Percentiles rank a stretch among this genome's conserved stretches.
Evolutionary conservation across 2,888 invertebrate species (phyloP).

Genomic region (Ophion slaviceki): DNA sequence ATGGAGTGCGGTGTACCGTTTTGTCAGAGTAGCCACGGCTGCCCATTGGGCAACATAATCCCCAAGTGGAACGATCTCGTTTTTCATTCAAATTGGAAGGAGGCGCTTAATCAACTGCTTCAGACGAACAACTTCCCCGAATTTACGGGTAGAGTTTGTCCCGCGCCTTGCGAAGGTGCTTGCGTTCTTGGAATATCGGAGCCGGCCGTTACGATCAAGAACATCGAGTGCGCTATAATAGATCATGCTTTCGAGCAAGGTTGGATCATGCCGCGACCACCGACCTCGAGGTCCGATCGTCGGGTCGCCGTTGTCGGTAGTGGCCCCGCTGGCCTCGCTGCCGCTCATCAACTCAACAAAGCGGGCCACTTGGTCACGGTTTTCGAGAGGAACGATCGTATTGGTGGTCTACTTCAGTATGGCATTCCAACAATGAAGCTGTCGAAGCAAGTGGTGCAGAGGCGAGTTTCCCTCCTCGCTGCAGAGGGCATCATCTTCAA

Average conservation of each 20-base stretch:
- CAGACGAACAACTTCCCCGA: constrained; percentile 99
- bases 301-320: constrained; percentile 96
- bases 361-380: constrained; percentile 98
- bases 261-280: constrained; percentile 94
- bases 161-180: constrained; percentile 99
- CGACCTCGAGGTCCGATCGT: constrained; percentile 90
- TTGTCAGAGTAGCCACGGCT: constrained; percentile 97
- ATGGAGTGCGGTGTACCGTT: constrained; percentile 99
- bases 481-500: constrained; percentile 96
- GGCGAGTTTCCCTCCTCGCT: constrained; percentile 93
- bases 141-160: constrained; percentile 96
- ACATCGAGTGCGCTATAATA: constrained; percentile 99
- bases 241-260: constrained; percentile 99
- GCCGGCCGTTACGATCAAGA: constrained; percentile 99
- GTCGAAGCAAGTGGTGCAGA: constrained; percentile 95
- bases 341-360: constrained; percentile 98
- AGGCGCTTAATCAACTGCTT: constrained; percentile 95
- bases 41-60: constrained; percentile 98
- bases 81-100: constrained; percentile 97
- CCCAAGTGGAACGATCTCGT: constrained; percentile 99
- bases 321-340: constrained; percentile 97
- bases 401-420: constrained; percentile 97
- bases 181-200: constrained; percentile 98
- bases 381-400: constrained; percentile 97
- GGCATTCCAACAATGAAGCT: constrained; percentile 99